These are phyloP conservation scores for Alligator sinensis DNA, from an alignment of 2,113 vertebrate genomes.

Conservation along the genomic window DNA sequence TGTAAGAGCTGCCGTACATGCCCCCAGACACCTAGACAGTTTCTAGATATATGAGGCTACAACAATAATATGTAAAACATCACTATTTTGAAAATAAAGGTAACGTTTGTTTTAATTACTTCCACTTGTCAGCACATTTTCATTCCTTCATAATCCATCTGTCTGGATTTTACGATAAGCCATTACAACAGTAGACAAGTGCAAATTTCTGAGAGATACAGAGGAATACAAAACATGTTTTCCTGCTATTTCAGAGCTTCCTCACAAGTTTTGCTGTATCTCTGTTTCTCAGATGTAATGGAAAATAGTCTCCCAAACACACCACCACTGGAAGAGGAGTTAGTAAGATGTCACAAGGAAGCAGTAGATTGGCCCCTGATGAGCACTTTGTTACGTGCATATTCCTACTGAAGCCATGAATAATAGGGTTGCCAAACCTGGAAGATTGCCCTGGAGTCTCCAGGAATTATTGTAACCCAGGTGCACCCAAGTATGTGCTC, in stretches of 20 bases:
- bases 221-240: not conserved
- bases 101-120: not conserved
- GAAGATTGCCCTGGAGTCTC: no score
- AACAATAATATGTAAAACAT: no score
- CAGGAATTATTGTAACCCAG: no score
- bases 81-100: not conserved
- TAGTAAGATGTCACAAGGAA: not conserved
- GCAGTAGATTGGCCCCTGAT: not conserved
- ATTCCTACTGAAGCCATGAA: not conserved
- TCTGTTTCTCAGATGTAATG: not conserved
- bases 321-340: not conserved
- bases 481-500: no score
- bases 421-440: no score
- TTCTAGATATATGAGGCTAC: no score
- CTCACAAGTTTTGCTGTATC: not conserved
- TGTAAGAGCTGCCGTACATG: not conserved
- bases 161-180: not conserved
- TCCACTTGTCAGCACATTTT: not conserved
- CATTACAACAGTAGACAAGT: rapidly evolving
- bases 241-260: not conserved
- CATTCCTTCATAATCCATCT: not conserved
- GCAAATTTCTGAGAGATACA: not conserved
- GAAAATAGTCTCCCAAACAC: not conserved
- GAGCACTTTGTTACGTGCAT: not conserved
- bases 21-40: not conserved